Evolutionary conservation across 2,113 vertebrate genomes (phyloP).

Genomic region (Oncorhynchus gorbuscha): DNA sequence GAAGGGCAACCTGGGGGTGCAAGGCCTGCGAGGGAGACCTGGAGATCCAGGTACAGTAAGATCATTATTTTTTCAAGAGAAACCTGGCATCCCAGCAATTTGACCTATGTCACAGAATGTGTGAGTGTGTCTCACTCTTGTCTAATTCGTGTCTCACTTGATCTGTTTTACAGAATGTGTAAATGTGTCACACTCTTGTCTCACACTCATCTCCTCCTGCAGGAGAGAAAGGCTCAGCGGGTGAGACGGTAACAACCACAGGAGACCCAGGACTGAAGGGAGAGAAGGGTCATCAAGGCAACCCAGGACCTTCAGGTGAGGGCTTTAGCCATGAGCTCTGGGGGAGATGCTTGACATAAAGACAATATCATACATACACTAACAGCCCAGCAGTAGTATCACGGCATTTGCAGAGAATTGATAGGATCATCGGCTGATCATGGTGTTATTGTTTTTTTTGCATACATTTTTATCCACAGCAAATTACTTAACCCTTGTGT

Average conservation of each 20-base stretch:
- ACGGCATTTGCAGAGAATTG: neutral
- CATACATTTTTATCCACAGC: too few species aligned
- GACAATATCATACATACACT: neutral
- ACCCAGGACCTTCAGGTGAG: conserved; percentile 61
- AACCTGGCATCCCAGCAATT: too few species aligned
- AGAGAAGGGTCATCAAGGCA: conserved; percentile 55
- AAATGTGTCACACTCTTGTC: neutral
- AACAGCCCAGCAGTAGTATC: neutral
- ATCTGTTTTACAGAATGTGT: neutral
- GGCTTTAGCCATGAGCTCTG: neutral
- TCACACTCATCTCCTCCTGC: neutral
- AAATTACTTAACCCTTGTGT: too few species aligned
- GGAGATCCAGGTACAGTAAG: conserved; percentile 63
- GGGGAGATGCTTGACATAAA: neutral
- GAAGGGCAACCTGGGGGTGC: conserved; percentile 58
- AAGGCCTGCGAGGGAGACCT: conserved; percentile 55
- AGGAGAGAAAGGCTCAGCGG: conserved; percentile 69
- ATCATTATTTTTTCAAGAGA: too few species aligned
- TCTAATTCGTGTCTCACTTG: neutral
- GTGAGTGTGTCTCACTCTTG: neutral
- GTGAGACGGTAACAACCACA: conserved; percentile 19
- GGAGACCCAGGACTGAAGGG: conserved; percentile 69
- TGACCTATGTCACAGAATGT: neutral
- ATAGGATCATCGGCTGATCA: too few species aligned
- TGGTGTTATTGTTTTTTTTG: neutral